These are phyloP conservation scores for Salarias fasciatus DNA, from an alignment of 2,797 vertebrate genomes.

Conservation along the genomic window DNA sequence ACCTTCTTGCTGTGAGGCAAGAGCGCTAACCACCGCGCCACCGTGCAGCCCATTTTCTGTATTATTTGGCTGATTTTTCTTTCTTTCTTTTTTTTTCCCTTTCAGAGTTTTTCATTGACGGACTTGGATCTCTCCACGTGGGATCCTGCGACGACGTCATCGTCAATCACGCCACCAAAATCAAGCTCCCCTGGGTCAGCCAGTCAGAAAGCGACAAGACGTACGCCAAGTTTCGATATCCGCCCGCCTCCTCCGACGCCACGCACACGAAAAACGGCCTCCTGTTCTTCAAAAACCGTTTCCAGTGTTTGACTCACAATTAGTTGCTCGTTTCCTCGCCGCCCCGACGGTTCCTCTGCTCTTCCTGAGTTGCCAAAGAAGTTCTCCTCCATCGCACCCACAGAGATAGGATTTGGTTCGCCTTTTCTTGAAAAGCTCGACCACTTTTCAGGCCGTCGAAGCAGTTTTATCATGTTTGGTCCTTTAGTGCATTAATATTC, in stretches of 20 bases:
- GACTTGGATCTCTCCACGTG: conserved; percentile 90
- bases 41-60: too few species aligned
- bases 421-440: conserved; percentile 24
- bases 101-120: conserved; percentile 89
- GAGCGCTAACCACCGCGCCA: too few species aligned
- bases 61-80: neutral
- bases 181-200: conserved; percentile 89
- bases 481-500: conserved; percentile 11
- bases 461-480: conserved; percentile 20
- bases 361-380: conserved; percentile 74
- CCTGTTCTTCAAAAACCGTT: conserved; percentile 93
- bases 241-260: conserved; percentile 80
- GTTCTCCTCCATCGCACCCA: conserved; percentile 36
- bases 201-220: conserved; percentile 86
- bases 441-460: too few species aligned
- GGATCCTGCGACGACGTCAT: conserved; percentile 93
- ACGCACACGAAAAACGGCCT: conserved; percentile 84
- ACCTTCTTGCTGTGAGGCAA: too few species aligned
- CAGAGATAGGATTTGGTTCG: conserved; percentile 49
- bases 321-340: conserved; percentile 42
- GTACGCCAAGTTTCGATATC: conserved; percentile 91
- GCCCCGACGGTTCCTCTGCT: conserved; percentile 40
- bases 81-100: conserved; percentile 2
- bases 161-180: conserved; percentile 91
- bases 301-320: conserved; percentile 91